Percentiles rank a stretch among this genome's conserved stretches.
Evolutionary conservation across 2,888 invertebrate species (phyloP).

Genomic region (Aquatica leii): DNA sequence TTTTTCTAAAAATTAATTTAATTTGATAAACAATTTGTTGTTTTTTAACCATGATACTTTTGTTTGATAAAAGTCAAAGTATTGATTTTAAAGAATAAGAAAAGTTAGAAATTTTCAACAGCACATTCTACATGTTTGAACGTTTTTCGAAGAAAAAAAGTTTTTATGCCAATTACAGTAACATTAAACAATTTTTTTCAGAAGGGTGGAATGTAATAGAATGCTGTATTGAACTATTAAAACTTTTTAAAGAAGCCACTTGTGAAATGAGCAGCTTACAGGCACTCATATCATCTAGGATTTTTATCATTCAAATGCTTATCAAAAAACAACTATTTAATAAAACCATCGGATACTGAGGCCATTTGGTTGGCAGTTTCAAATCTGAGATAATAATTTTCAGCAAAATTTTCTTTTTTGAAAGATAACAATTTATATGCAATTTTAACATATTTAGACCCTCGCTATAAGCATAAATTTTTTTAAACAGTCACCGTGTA

Average conservation of each 20-base stretch:
- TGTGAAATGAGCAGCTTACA: neutral
- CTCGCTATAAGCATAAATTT: slow-evolving; percentile 15
- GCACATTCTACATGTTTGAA: no score
- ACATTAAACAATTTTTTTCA: neutral
- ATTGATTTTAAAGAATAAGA: no score
- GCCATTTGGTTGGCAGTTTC: neutral
- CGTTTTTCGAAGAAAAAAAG: no score
- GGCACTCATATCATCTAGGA: neutral
- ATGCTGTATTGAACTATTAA: neutral
- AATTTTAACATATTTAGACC: neutral
- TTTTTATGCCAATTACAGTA: neutral
- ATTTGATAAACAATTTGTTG: no score
- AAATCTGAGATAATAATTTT: neutral
- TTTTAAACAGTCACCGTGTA: slow-evolving; percentile 15
- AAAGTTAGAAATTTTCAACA: no score
- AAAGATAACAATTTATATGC: no score
- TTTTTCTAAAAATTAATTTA: no score
- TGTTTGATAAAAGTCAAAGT: no score
- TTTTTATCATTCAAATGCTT: neutral
- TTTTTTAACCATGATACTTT: no score
- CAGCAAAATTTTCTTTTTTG: no score
- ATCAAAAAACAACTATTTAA: neutral
- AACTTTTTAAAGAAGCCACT: neutral
- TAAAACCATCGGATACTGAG: neutral
- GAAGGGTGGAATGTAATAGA: no score